These are phyloP conservation scores for Pampus argenteus DNA, from an alignment of 2,797 vertebrate genomes.

Conservation along the genomic window DNA sequence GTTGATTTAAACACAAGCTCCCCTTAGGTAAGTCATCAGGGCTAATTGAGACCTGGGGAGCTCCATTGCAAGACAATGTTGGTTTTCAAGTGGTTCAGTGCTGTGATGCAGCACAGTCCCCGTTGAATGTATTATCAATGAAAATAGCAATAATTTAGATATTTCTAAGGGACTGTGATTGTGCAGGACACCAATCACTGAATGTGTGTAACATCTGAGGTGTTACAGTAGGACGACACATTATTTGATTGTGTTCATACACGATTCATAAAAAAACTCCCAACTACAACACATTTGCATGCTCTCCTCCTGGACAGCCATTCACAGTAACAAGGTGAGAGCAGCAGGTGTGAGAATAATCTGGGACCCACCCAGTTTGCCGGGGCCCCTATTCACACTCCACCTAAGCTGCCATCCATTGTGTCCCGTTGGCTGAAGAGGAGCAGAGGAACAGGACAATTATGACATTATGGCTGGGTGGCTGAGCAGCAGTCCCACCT, in stretches of 20 bases:
- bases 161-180: background rate
- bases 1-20: slow-evolving; percentile 79
- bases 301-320: slow-evolving; percentile 36
- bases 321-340: slow-evolving; percentile 60
- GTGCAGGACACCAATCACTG: background rate
- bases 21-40: slow-evolving; percentile 81
- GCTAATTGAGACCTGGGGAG: slow-evolving; percentile 84
- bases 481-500: slow-evolving; percentile 81
- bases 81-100: slow-evolving; percentile 46
- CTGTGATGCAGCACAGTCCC: slow-evolving; percentile 8
- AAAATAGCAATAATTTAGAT: background rate
- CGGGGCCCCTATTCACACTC: slow-evolving; percentile 56
- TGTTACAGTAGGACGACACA: no score
- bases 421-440: slow-evolving; percentile 66
- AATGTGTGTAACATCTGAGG: background rate
- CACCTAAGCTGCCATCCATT: slow-evolving; percentile 70
- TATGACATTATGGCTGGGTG: slow-evolving; percentile 83
- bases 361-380: slow-evolving; percentile 66
- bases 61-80: slow-evolving; percentile 37
- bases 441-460: slow-evolving; percentile 77
- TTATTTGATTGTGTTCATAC: background rate
- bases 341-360: slow-evolving; percentile 84
- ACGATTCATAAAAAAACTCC: background rate
- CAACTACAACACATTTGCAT: slow-evolving; percentile 32
- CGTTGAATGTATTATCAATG: slow-evolving; percentile 24